Percentiles rank a stretch among this genome's conserved stretches.
Evolutionary conservation across 2,797 vertebrate genomes (phyloP).

Genomic region (Alauda arvensis): DNA sequence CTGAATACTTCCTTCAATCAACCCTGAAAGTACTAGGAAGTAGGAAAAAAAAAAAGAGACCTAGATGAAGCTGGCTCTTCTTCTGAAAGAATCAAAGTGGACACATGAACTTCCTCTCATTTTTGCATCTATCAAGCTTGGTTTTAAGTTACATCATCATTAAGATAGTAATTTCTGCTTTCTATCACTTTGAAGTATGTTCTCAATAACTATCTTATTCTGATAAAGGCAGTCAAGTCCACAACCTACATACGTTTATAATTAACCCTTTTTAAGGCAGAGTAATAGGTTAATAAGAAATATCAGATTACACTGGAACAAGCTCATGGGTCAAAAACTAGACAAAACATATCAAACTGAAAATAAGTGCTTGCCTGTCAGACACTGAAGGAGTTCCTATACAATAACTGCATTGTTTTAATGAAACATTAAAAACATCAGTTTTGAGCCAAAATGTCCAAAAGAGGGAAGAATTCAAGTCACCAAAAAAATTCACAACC

Average conservation of each 20-base stretch:
- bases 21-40: background rate
- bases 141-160: conserved; percentile 63
- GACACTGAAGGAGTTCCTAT: conserved; percentile 14
- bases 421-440: background rate
- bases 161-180: conserved; percentile 63
- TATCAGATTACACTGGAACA: conserved; percentile 85
- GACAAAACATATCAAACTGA: conserved; percentile 63
- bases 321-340: conserved; percentile 74
- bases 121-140: conserved; percentile 59
- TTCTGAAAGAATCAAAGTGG: conserved; percentile 45
- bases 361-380: conserved; percentile 50
- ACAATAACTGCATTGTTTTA: conserved; percentile 50
- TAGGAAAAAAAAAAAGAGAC: background rate
- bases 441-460: background rate
- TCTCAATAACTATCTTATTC: conserved; percentile 59
- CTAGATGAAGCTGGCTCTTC: conserved; percentile 24
- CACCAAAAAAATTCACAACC: background rate
- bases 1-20: background rate
- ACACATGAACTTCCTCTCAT: conserved; percentile 22
- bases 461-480: conserved; percentile 1
- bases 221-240: conserved; percentile 70
- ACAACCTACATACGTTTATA: conserved; percentile 77
- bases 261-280: conserved; percentile 75
- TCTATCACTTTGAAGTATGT: conserved; percentile 60
- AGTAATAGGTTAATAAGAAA: conserved; percentile 79